Base-by-base conservation (phyloP, 2,797 vertebrate species). In the Fistularia commersonii region DNA sequence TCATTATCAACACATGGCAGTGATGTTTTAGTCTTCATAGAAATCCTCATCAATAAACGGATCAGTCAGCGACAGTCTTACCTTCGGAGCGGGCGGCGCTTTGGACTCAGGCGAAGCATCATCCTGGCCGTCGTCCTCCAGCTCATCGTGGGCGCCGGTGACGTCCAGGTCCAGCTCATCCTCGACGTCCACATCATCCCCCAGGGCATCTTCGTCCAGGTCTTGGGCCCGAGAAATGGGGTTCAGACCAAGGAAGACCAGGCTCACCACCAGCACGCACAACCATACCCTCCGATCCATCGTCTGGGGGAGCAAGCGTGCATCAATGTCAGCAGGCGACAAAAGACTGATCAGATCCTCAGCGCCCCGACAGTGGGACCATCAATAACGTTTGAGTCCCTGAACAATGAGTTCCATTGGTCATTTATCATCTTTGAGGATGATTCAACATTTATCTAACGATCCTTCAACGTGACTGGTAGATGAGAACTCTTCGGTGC, bases 261-360 rank as follows among this genome's bases (percentile, higher is more conserved):
- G 76, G 48, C 91, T 74, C 3, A 86, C 86, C 13, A 99, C 74
- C 47, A 96, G 83, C 61, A 93, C 45, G 34, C 68, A 93, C 50
- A 95, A 78, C 34, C 89, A 81, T 79, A 91, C 82, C 77, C 92
- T 94, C 62, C 89, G 82, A 86, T 93, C 89, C 97, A 99, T 98
- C 54, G 64, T 93, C 96, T 98, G 80, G 8, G 39, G n/a, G 35
- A 37, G 13, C 13, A 31, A 36, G n/a, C n/a, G n/a, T n/a, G n/a
- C n/a, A n/a, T n/a, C n/a, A n/a, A n/a, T n/a, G n/a, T n/a, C n/a
- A n/a, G n/a, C n/a, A n/a, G n/a, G n/a, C n/a, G n/a, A n/a, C n/a
- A n/a, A n/a, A n/a, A n/a, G n/a, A n/a, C n/a, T n/a, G n/a, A n/a
- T n/a, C n/a, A n/a, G n/a, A n/a, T n/a, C n/a, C n/a, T n/a, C n/a